These are phyloP conservation scores for Phalacrocorax pelagicus DNA, from an alignment of 2,113 vertebrate genomes.

Conservation along the genomic window DNA sequence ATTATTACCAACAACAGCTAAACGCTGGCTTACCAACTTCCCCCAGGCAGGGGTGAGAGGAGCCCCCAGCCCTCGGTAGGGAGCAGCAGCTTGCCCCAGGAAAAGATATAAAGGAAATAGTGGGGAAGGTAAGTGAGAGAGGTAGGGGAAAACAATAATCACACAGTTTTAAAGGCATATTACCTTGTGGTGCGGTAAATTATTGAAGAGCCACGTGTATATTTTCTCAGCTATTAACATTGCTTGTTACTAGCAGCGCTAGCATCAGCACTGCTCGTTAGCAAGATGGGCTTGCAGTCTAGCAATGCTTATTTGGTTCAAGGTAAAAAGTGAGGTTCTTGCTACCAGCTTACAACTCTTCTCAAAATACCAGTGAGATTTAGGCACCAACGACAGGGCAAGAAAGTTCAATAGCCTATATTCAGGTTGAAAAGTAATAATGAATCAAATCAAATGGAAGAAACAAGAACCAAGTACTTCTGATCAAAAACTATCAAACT, in stretches of 20 bases:
- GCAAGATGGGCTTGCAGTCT: background rate
- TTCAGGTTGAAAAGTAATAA: too few species aligned
- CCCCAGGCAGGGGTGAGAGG: background rate
- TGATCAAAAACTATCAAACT: background rate
- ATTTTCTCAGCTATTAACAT: background rate
- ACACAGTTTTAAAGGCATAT: background rate
- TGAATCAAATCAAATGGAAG: background rate
- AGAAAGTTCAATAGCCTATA: background rate
- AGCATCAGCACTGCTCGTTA: rapidly evolving
- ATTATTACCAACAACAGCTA: background rate
- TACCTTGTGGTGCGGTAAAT: rapidly evolving
- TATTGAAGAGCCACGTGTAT: background rate
- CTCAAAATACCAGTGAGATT: background rate
- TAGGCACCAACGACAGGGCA: rapidly evolving
- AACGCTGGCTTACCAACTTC: background rate
- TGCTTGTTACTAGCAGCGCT: rapidly evolving
- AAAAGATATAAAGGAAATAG: background rate
- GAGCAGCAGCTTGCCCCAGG: background rate
- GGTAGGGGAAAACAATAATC: too few species aligned
- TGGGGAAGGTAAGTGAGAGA: too few species aligned
- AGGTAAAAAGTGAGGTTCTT: too few species aligned
- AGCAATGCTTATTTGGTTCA: background rate
- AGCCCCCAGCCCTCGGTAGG: background rate
- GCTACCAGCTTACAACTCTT: background rate
- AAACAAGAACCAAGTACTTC: background rate